Evolutionary conservation across 2,888 invertebrate genomes (phyloP).

Genomic region (Eucera pruinosa): DNA sequence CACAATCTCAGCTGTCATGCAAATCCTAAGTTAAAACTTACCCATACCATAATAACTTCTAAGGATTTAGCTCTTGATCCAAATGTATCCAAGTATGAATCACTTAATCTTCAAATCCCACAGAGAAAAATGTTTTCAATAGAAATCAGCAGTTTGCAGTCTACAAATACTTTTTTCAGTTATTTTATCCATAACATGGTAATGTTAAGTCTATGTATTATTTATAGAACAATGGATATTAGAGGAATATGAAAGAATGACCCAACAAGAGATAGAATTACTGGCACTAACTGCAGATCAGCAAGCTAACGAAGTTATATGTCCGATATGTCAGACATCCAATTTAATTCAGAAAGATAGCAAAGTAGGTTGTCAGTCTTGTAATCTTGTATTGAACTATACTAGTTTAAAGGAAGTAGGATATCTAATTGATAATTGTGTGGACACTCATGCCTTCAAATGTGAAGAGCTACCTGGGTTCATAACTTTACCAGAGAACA

Average conservation of each 20-base stretch:
- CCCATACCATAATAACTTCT: no score
- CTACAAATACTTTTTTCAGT: no score
- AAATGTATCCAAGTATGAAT: no score
- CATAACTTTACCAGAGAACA: slow-evolving; percentile 73
- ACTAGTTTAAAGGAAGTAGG: slow-evolving; percentile 71
- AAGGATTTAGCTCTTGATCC: no score
- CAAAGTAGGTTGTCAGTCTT: slow-evolving; percentile 74
- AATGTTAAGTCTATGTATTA: neutral
- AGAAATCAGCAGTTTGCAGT: no score
- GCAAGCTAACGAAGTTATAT: slow-evolving; percentile 77
- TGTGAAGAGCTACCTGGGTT: slow-evolving; percentile 77
- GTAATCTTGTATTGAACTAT: slow-evolving; percentile 74
- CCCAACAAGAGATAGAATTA: slow-evolving; percentile 77
- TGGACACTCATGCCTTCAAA: slow-evolving; percentile 72
- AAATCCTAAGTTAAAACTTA: no score
- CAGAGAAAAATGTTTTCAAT: no score
- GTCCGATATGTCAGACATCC: slow-evolving; percentile 82
- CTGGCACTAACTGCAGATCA: slow-evolving; percentile 73
- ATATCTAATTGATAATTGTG: slow-evolving; percentile 69
- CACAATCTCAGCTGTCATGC: no score
- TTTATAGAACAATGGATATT: slow-evolving; percentile 80
- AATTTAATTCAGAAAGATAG: slow-evolving; percentile 65
- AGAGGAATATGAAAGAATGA: slow-evolving; percentile 79
- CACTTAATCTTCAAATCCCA: no score
- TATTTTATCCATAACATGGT: no score